Conservation (phyloP, 2,888 invertebrate species). For the Idaea dimidiata region DNA sequence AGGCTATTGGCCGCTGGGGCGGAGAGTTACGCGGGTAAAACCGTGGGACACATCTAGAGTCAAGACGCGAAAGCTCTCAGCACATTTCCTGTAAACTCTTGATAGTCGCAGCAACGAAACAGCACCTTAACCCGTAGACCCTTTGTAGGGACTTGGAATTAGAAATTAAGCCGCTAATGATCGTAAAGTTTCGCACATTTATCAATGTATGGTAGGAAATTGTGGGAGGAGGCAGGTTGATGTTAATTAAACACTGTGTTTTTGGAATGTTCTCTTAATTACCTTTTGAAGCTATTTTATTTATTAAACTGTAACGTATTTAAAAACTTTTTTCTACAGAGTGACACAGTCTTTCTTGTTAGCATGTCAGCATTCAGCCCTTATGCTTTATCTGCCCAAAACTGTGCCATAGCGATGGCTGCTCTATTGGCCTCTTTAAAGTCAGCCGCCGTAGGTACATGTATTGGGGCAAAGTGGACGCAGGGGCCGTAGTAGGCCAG, state of each 20-base stretch:
- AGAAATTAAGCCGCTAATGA: constrained; percentile 1
- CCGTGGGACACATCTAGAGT: too few relatives aligned
- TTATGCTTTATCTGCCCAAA: too few relatives aligned
- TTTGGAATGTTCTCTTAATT: not conserved
- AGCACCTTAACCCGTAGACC: not conserved
- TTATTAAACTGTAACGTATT: not conserved
- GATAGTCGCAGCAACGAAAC: not conserved
- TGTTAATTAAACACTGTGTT: not conserved
- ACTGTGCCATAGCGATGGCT: too few relatives aligned
- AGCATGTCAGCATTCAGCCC: too few relatives aligned
- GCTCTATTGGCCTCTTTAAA: too few relatives aligned
- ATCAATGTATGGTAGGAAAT: not conserved
- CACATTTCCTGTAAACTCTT: not conserved
- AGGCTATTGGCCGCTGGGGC: too few relatives aligned
- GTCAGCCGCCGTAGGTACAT: too few relatives aligned
- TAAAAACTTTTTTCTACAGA: not conserved
- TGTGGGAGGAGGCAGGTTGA: not conserved
- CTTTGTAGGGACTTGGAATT: constrained; percentile 1
- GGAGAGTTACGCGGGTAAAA: too few relatives aligned
- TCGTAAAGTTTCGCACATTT: constrained; percentile 1
- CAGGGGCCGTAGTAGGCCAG: too few relatives aligned
- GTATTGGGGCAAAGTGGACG: too few relatives aligned
- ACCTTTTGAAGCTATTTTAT: not conserved
- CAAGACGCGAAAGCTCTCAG: too few relatives aligned
- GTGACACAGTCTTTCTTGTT: too few relatives aligned